Evolutionary conservation across 2,113 vertebrate species (phyloP).

Genomic region (Nyctereutes procyonoides): DNA sequence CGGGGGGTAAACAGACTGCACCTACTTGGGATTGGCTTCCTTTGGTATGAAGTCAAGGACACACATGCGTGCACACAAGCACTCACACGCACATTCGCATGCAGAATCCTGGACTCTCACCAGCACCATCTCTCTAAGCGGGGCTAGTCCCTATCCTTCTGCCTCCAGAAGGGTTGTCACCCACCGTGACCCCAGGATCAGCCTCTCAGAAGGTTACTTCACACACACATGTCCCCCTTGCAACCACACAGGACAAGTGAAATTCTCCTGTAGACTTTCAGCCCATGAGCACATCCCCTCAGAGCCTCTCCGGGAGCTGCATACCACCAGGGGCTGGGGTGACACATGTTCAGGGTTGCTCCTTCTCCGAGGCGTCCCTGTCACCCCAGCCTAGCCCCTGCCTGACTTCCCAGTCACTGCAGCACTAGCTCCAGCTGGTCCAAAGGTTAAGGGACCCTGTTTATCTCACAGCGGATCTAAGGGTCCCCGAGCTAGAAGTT

Average conservation of each 20-base stretch:
- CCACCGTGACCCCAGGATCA: not conserved
- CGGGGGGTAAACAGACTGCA: fast-evolving
- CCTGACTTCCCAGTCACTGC: not conserved
- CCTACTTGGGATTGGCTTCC: not conserved
- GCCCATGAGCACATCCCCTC: fast-evolving
- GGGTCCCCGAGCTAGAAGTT: not conserved
- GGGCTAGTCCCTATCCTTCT: not conserved
- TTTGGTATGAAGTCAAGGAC: not conserved
- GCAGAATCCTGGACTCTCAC: not conserved
- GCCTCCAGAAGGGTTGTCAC: not conserved
- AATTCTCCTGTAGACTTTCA: not conserved
- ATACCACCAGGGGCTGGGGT: not conserved
- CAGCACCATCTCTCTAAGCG: not conserved
- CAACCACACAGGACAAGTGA: not conserved
- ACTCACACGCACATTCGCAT: not conserved
- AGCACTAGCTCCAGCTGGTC: not conserved
- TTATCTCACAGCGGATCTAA: not conserved
- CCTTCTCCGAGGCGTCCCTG: not conserved
- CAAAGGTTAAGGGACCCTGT: fast-evolving
- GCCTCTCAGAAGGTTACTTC: not conserved
- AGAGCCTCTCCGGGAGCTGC: not conserved
- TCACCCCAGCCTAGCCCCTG: not conserved
- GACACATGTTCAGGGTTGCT: too few relatives aligned
- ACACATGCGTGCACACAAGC: not conserved
- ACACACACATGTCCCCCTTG: fast-evolving